phyloP scores from a whole-genome alignment of 1,140 invertebrate species.

The Atopsyche davidsoni region DNA sequence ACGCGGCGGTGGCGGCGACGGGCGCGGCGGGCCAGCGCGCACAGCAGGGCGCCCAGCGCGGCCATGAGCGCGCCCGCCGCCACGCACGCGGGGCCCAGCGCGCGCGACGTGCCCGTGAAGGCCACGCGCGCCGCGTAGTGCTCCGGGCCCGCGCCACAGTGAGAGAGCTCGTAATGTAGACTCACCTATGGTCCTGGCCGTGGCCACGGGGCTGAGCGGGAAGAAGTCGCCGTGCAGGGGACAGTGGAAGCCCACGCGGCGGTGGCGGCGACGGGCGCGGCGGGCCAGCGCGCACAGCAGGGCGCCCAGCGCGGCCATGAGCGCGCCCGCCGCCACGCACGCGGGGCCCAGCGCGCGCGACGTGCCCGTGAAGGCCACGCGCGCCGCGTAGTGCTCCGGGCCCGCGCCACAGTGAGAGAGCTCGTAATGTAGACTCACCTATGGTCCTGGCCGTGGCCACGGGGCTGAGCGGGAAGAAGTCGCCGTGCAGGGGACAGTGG shows the following conservation, averaged over 20 bases:
- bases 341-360: slow-evolving; percentile 64
- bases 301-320: slow-evolving; percentile 58
- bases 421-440: too few species aligned
- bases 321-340: slow-evolving; percentile 62
- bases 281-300: slow-evolving; percentile 60
- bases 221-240: slow-evolving; percentile 73
- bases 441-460: slow-evolving; percentile 45
- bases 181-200: slow-evolving; percentile 35
- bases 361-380: slow-evolving; percentile 66
- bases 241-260: slow-evolving; percentile 67
- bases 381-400: slow-evolving; percentile 60
- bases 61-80: slow-evolving; percentile 66
- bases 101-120: slow-evolving; percentile 65
- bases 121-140: slow-evolving; percentile 63
- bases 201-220: slow-evolving; percentile 58
- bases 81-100: slow-evolving; percentile 65
- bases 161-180: too few species aligned
- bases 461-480: slow-evolving; percentile 68
- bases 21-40: slow-evolving; percentile 59
- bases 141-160: slow-evolving; percentile 63
- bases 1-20: slow-evolving; percentile 59
- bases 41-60: slow-evolving; percentile 52
- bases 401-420: too few species aligned
- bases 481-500: slow-evolving; percentile 70
- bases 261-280: slow-evolving; percentile 57